phyloP scores from a whole-genome alignment of 2,797 vertebrate genomes.

The Corythornis leucogaster region DNA sequence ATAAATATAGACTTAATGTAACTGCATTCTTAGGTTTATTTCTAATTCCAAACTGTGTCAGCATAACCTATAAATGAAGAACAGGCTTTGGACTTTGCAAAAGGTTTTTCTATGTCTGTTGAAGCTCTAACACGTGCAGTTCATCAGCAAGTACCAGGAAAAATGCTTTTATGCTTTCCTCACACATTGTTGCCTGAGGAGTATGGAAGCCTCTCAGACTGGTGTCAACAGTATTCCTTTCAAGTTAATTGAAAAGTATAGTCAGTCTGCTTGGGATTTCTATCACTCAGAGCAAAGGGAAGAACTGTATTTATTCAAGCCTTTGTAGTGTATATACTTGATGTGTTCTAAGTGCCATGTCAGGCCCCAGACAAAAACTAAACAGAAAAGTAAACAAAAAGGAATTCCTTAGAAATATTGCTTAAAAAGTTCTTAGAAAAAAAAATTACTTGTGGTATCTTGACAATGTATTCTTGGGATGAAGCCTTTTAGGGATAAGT shows the following conservation, averaged over 20 bases:
- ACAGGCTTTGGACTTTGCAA: neutral
- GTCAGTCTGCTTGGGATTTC: conserved; percentile 7
- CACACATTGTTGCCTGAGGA: conserved; percentile 25
- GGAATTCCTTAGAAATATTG: neutral
- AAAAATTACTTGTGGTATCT: neutral
- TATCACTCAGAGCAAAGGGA: conserved; percentile 2
- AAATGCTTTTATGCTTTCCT: conserved; percentile 13
- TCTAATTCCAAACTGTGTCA: neutral
- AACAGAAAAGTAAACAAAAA: neutral
- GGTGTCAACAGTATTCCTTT: conserved; percentile 23
- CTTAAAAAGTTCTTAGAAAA: neutral
- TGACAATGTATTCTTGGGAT: neutral
- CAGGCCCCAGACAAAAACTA: neutral
- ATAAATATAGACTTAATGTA: neutral
- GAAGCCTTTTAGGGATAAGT: neutral
- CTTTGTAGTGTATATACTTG: neutral
- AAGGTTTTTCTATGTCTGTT: neutral
- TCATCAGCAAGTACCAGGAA: neutral
- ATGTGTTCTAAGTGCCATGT: neutral
- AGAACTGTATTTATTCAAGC: neutral
- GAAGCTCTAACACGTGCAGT: neutral
- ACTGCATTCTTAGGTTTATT: neutral
- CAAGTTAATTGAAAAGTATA: conserved; percentile 47
- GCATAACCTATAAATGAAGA: neutral
- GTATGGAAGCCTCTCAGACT: neutral